Evolutionary conservation across 2,888 invertebrate species (phyloP).

Genomic region (Rotaria magnacalcarata): DNA sequence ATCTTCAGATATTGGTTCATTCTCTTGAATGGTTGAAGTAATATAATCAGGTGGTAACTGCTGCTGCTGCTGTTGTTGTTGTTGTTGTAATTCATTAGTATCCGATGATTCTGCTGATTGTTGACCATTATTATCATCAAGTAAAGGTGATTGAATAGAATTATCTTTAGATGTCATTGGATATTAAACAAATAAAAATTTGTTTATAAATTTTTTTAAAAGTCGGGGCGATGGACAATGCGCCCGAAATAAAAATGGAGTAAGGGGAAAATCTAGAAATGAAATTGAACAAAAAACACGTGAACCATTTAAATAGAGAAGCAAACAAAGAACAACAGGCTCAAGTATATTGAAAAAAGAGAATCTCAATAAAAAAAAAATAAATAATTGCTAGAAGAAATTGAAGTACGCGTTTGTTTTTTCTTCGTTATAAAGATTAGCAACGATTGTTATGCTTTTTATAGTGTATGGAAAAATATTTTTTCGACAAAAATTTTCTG

Average conservation of each 20-base stretch:
- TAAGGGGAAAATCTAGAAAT: background rate
- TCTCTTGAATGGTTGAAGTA: background rate
- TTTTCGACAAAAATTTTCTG: background rate
- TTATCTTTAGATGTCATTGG: background rate
- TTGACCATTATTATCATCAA: constrained; percentile 19
- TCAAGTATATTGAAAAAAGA: background rate
- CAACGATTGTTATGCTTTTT: background rate
- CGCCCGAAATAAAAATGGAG: background rate
- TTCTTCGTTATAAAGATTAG: no score
- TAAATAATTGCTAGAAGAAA: background rate
- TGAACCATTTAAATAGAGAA: background rate
- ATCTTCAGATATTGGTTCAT: background rate
- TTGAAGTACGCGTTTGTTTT: no score
- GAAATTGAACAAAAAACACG: background rate
- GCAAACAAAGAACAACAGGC: background rate
- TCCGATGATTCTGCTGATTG: background rate
- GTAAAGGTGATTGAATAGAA: background rate
- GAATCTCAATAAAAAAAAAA: background rate
- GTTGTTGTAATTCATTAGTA: background rate
- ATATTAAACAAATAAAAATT: background rate
- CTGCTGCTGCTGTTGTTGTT: background rate
- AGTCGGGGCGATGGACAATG: background rate
- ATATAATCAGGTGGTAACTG: constrained; percentile 10
- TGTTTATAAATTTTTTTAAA: background rate
- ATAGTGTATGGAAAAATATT: background rate